Base-by-base conservation (phyloP, 1,140 invertebrate genomes). In the Sminthurinus signatus region DNA sequence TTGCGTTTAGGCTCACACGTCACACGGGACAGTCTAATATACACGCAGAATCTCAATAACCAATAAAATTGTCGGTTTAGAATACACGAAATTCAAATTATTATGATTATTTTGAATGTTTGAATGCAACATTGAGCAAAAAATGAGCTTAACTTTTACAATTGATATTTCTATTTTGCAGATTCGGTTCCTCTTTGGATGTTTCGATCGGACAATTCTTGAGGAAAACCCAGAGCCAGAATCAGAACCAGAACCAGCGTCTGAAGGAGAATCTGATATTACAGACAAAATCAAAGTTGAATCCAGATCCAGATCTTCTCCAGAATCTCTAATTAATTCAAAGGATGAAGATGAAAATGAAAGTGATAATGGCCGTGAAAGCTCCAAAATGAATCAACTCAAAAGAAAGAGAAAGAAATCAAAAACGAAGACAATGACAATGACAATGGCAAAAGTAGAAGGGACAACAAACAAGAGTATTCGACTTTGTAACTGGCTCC, bases 131-230 rank as follows among this genome's bases (percentile, higher is more conserved):
- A 10, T 10, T 10, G 8, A 39, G 36, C 17, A 39, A 39, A 39
- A 39, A 39, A 39, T 10, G 8, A 17, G 36, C 8, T 48, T 5
- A 23, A n/a, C n/a, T n/a, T n/a, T n/a, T n/a, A n/a, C n/a, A n/a
- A n/a, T n/a, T n/a, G n/a, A n/a, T n/a, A n/a, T n/a, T n/a, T 21
- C 19, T 63, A 29, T 60, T n/a, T 17, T 56, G 17, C 65, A 68
- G 66, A 57, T 68, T 43, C 56, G 66, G 19, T 64, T 63, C 36
- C 54, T 60, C 1, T 68, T 68, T 50, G 66, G 66, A 2, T 68
- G 66, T 39, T 63, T 68, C 43, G 66, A 68, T 44, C 60, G 62
- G 21, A 27, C 58, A 2, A 55, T 43, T 5, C 28, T 54, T 17
- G 66, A 62, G 17, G 52, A 61, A 0, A 55, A 57, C 10, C 4